Evolutionary conservation across 2,888 invertebrate genomes (phyloP).

Genomic region (Agrochola macilenta): DNA sequence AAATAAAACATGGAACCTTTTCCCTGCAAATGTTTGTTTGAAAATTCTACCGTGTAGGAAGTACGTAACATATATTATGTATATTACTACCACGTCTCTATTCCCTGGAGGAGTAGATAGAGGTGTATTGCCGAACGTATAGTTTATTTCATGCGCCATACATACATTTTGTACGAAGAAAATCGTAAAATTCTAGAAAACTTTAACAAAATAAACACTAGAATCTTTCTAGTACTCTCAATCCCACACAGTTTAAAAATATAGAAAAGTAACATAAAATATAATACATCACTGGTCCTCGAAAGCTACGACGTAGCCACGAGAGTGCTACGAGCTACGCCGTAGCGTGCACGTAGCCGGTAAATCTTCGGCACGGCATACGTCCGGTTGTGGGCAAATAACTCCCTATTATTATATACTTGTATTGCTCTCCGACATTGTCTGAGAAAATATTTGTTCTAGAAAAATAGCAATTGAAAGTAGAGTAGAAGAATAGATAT

Average conservation of each 20-base stretch:
- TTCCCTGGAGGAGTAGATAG: conserved; percentile 31
- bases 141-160: conserved; percentile 30
- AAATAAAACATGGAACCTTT: conserved; percentile 57
- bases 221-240: conserved; percentile 19
- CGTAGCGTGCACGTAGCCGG: conserved; percentile 68
- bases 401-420: conserved; percentile 57
- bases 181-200: conserved; percentile 30
- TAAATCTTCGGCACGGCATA: conserved; percentile 61
- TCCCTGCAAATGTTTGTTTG: conserved; percentile 41
- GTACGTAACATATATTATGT: conserved; percentile 43
- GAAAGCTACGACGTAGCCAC: conserved; percentile 58
- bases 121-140: conserved; percentile 22
- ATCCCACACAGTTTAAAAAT: conserved; percentile 49
- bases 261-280: conserved; percentile 57
- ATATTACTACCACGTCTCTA: conserved; percentile 23
- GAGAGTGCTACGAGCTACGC: conserved; percentile 59
- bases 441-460: conserved; percentile 42
- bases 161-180: conserved; percentile 27
- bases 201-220: conserved; percentile 41
- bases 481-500: conserved; percentile 1
- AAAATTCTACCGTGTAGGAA: conserved; percentile 25
- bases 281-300: conserved; percentile 47
- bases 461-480: conserved; percentile 18
- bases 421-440: conserved; percentile 35
- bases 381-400: conserved; percentile 62